Evolutionary conservation across 1,140 invertebrate species (phyloP), one percentile per base, ranked within the genome.

Genomic region (Calosoma granatense): DNA sequence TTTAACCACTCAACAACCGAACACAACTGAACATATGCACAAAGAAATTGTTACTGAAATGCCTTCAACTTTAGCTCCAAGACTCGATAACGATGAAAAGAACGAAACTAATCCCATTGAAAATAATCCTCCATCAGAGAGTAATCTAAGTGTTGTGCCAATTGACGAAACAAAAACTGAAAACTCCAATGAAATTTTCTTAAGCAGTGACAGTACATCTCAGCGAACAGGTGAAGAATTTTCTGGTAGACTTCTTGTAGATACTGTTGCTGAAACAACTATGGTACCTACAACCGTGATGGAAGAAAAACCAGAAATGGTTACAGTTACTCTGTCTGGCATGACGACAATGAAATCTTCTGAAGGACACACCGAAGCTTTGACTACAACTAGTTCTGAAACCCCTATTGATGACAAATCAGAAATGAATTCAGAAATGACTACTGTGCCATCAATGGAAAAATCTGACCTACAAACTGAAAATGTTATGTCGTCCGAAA

Each of bases 41-140:
- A 64, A 69, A 58, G 58, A 60, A 55, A 59, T 60, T 53, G 52
- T 58, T 14, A 56, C 51, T 41, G 58, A 60, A 47, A 58, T 47
- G 54, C 26, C 26, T 9, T 56, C 53, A 9, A 63, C 59, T 43
- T 64, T 60, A 53, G 51, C 59, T 17, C 64, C 63, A 55, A 58
- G 65, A 51, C 57, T 73, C 22, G 69, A 72, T 56, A 64, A 71
- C 60, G 71, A 73, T 61, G 64, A 74, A 65, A 60, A 64, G 51
- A 67, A 71, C 60, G 55, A 64, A 53, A 66, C 64, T 12, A 73
- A 73, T 65, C 70, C 71, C 1, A 52, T 60, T 22, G 68, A 71
- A 58, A 47, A 59, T 26, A 56, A 63, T 55, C 6, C 6, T 36
- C 59, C 61, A 19, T 60, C 55, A 9, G 65, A 69, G 56, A 51